Evolutionary conservation across 2,888 invertebrate genomes (phyloP).

Genomic region (Heliconius charithonia): DNA sequence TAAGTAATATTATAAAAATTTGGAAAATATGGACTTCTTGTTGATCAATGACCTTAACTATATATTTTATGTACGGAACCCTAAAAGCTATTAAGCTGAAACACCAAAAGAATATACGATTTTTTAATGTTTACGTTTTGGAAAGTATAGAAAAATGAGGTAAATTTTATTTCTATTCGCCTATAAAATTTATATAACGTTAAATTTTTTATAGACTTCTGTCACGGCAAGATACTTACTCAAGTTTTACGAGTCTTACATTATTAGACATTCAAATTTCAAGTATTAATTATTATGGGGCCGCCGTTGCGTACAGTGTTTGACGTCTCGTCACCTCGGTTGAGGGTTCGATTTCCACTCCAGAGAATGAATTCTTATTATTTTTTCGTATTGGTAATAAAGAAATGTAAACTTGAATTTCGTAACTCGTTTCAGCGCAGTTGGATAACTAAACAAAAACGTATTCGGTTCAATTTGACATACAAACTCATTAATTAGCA

Average conservation of each 20-base stretch:
- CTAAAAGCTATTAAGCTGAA: too few species aligned
- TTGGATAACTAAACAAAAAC: too few species aligned
- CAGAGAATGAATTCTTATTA: too few species aligned
- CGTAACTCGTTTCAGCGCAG: too few species aligned
- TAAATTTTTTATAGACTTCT: constrained; percentile 31
- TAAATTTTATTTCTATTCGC: constrained; percentile 35
- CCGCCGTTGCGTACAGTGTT: not conserved
- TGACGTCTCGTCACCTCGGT: too few species aligned
- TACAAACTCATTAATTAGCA: too few species aligned
- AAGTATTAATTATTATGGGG: constrained; percentile 3
- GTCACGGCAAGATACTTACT: constrained; percentile 22
- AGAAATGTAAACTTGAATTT: too few species aligned
- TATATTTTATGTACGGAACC: too few species aligned
- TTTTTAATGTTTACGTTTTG: constrained; percentile 14
- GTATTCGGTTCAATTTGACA: too few species aligned
- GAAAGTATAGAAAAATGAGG: constrained; percentile 34
- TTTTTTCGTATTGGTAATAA: too few species aligned
- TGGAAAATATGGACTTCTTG: too few species aligned
- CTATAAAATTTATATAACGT: constrained; percentile 40
- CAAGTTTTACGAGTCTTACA: not conserved
- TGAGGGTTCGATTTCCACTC: too few species aligned
- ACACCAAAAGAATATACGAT: not conserved
- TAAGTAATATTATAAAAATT: not conserved
- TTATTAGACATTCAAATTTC: not conserved
- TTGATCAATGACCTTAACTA: not conserved